These are phyloP conservation scores for Sycophila sp. DNA, from an alignment of 1,140 invertebrate genomes.

Conservation along the genomic window DNA sequence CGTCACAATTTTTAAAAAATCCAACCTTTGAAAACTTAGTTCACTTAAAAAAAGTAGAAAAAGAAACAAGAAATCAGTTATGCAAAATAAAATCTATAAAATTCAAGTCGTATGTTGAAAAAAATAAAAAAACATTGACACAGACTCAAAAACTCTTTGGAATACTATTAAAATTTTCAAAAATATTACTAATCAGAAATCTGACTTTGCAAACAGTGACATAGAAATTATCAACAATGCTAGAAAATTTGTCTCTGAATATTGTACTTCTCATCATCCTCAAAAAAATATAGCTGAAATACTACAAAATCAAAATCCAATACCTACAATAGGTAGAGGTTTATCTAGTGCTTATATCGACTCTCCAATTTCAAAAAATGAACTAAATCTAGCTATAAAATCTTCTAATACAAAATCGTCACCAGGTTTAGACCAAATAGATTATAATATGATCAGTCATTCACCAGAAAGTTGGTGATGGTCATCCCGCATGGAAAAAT, in stretches of 20 bases:
- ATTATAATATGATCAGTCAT: neutral
- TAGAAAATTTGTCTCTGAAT: neutral
- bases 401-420: neutral
- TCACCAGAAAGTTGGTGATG: neutral
- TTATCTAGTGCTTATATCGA: neutral
- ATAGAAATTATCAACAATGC: neutral
- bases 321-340: too few species aligned
- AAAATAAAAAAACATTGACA: neutral
- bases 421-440: conserved; percentile 10
- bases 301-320: too few species aligned
- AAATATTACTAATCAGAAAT: neutral
- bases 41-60: neutral
- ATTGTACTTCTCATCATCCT: neutral
- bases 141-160: neutral
- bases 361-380: neutral
- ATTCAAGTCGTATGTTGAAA: neutral
- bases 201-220: neutral
- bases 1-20: neutral
- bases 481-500: conserved; percentile 5
- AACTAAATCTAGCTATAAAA: neutral
- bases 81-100: neutral
- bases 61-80: neutral
- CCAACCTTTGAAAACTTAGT: neutral
- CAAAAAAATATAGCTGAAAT: neutral
- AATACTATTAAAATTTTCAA: neutral